Conservation (phyloP, 2,888 invertebrate species). For the Xiphydria camelus region DNA sequence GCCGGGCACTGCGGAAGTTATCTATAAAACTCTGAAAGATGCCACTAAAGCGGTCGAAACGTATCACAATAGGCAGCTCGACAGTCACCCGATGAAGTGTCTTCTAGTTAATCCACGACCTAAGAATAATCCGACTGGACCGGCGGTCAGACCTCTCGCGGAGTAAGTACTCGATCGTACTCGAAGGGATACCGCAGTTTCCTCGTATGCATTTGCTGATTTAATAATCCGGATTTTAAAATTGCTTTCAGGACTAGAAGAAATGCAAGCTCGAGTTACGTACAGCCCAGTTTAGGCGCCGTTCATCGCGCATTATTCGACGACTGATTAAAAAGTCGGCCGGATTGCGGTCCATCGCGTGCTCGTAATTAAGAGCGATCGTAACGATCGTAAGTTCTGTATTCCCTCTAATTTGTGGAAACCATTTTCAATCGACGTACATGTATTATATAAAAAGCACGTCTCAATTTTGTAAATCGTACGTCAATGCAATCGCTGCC, state of each 20-base stretch:
- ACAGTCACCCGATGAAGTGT: conserved; percentile 93
- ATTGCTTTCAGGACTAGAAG: conserved; percentile 40
- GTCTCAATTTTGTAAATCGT: too few relatives aligned
- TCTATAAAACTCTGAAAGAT: conserved; percentile 82
- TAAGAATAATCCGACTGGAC: conserved; percentile 64
- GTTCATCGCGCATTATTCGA: conserved; percentile 55
- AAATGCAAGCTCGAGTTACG: conserved; percentile 48
- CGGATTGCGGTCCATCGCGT: too few relatives aligned
- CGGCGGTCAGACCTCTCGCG: conserved; percentile 53
- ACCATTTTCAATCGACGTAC: too few relatives aligned
- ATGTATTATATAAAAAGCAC: too few relatives aligned
- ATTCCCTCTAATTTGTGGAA: too few relatives aligned
- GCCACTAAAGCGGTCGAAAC: conserved; percentile 89
- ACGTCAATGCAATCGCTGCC: too few relatives aligned
- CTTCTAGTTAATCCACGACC: conserved; percentile 78
- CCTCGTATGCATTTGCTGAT: not conserved
- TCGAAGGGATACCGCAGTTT: not conserved
- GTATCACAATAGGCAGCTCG: conserved; percentile 90
- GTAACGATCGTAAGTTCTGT: too few relatives aligned
- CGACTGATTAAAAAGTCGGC: too few relatives aligned
- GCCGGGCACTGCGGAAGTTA: conserved; percentile 89
- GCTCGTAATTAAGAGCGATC: too few relatives aligned
- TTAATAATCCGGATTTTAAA: too few relatives aligned
- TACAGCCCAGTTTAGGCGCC: conserved; percentile 52
- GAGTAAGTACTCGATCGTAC: conserved; percentile 38